Evolutionary conservation across 2,797 vertebrate genomes (phyloP).

Genomic region (Danio albolineatus): DNA sequence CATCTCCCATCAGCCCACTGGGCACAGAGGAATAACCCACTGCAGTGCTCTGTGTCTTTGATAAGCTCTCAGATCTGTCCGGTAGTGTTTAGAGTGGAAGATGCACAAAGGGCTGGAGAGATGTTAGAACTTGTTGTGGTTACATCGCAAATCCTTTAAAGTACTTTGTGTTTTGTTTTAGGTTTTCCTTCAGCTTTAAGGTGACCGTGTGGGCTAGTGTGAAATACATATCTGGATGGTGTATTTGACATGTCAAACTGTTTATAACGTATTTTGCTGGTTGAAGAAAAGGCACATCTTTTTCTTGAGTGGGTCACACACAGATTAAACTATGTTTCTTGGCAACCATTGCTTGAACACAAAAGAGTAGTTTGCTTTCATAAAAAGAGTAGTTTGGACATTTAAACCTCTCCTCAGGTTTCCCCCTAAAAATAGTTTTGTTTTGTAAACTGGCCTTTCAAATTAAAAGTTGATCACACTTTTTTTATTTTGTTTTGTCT

Average conservation of each 20-base stretch:
- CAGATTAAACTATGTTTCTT: not conserved
- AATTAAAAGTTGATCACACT: not conserved
- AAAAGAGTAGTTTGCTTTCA: not conserved
- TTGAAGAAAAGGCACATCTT: too few relatives aligned
- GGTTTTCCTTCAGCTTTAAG: not conserved
- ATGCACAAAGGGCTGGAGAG: conserved; percentile 11
- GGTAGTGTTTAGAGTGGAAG: conserved; percentile 19
- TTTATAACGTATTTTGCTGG: too few relatives aligned
- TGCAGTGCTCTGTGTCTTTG: conserved; percentile 37
- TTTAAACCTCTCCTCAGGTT: not conserved
- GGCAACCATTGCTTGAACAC: not conserved
- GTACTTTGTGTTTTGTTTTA: not conserved
- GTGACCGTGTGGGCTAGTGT: not conserved
- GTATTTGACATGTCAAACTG: not conserved
- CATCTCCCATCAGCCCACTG: conserved; percentile 36
- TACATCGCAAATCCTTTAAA: not conserved
- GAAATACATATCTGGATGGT: not conserved
- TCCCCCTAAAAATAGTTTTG: not conserved
- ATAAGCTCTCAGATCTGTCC: conserved; percentile 19
- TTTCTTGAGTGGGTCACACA: not conserved
- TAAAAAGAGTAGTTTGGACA: not conserved
- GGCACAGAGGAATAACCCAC: conserved; percentile 36
- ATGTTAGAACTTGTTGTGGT: conserved; percentile 1
- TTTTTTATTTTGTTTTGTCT: too few relatives aligned
- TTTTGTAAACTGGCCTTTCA: not conserved